phyloP scores from a whole-genome alignment of 2,113 vertebrate genomes.

The Oreocharis arfaki region DNA sequence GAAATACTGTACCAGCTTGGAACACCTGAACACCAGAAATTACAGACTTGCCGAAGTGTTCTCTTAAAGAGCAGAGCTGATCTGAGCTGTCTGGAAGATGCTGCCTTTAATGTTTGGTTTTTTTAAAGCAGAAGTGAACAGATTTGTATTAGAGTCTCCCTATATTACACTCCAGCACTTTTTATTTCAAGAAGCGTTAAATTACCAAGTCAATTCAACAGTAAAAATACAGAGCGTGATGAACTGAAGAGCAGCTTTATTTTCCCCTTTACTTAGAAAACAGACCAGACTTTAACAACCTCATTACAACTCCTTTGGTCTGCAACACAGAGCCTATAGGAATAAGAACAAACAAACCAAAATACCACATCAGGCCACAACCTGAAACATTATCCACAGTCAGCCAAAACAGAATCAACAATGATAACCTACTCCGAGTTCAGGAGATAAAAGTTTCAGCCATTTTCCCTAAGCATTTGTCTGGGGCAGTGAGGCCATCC shows the following conservation, averaged over 20 bases:
- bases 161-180: background rate
- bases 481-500: background rate
- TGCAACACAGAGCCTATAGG: background rate
- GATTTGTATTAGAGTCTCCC: background rate
- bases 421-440: background rate
- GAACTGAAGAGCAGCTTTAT: background rate
- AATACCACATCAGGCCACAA: background rate
- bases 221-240: background rate
- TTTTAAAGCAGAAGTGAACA: background rate
- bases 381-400: background rate
- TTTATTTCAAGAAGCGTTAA: background rate
- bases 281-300: background rate
- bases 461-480: background rate
- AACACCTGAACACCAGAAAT: background rate
- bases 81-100: background rate
- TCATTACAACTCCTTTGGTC: background rate
- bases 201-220: background rate
- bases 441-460: background rate
- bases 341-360: background rate
- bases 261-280: background rate
- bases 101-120: background rate
- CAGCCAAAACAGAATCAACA: background rate
- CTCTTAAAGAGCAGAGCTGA: background rate
- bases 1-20: background rate
- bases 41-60: background rate